Evolutionary conservation across 2,113 vertebrate species (phyloP), one percentile per base, ranked within the genome.

Genomic region (Vireo altiloquus): DNA sequence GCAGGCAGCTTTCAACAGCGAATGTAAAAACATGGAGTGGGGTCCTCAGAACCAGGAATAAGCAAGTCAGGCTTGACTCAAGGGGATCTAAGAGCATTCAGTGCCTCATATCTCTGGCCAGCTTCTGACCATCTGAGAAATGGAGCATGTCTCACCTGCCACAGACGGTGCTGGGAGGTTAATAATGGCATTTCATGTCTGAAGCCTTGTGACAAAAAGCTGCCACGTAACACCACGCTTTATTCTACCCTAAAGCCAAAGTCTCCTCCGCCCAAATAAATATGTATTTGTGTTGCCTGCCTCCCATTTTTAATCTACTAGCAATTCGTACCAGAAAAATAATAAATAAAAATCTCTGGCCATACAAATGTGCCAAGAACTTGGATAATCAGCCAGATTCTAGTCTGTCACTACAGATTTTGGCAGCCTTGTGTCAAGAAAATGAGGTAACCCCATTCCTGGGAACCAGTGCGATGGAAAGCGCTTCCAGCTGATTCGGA

Each of bases 361-460:
- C 17, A 3, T 35, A 27, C 3, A 71, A 86, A 40, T 77, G 56
- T 92, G 88, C 82, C 93, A 96, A 96, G 80, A 88, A 39, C 90
- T 90, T 93, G 90, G 82, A 65, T 86, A 87, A 95, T 93, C 80
- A 81, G 61, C 37, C 60, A 49, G 61, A 78, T 92, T 93, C 90
- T 93, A 87, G 53, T 93, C 65, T 39, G 72, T 94, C 61, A 3
- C 86, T 93, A 57, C 94, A 92, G 90, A 92, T 91, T 96, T 94
- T 96, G 96, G 90, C 93, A 92, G 94, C 40, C 52, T 44, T 49
- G 8, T 76, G 68, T 94, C 39, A 78, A 89, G 69, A 89, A 94
- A 94, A 79, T 97, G 90, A 96, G 87, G 95, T 92, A 96, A 94
- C 27, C 17, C 57, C 70, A 42, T 95, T 96, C 95, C 95, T 96